Conservation (phyloP, 2,113 vertebrate genomes). For the Pelecanus crispus region DNA sequence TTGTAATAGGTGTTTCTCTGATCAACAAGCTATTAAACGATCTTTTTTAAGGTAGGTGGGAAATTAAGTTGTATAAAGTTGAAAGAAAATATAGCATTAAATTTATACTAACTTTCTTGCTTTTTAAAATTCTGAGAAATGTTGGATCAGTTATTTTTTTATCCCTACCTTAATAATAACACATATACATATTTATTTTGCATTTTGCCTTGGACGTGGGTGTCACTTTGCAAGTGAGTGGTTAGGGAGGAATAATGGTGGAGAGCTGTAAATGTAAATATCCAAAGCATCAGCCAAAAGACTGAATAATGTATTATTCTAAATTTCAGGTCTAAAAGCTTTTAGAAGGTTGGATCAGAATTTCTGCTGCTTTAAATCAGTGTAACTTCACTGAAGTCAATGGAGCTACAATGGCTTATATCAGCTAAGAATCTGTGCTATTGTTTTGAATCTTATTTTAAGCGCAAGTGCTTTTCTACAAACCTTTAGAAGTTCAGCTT, state of each 20-base stretch:
- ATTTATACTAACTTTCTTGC: not conserved
- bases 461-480: not conserved
- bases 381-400: not conserved
- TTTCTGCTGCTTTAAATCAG: not conserved
- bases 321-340: not conserved
- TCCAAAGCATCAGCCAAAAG: not conserved
- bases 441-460: not conserved
- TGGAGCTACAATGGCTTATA: not conserved
- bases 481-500: conserved; percentile 1
- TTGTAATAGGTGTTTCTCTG: not conserved
- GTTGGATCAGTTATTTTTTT: not conserved
- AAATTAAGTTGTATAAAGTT: not conserved
- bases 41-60: not conserved
- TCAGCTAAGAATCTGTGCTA: not conserved
- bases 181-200: not conserved
- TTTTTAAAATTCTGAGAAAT: not conserved
- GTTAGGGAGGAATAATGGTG: not conserved
- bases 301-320: not conserved
- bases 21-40: not conserved
- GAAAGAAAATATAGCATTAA: not conserved
- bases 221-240: not conserved
- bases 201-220: not conserved
- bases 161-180: not conserved
- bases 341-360: not conserved
- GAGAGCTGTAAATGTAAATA: not conserved